These are phyloP conservation scores for Eupelmus urozonus DNA, from an alignment of 2,888 invertebrate genomes.

Conservation along the genomic window DNA sequence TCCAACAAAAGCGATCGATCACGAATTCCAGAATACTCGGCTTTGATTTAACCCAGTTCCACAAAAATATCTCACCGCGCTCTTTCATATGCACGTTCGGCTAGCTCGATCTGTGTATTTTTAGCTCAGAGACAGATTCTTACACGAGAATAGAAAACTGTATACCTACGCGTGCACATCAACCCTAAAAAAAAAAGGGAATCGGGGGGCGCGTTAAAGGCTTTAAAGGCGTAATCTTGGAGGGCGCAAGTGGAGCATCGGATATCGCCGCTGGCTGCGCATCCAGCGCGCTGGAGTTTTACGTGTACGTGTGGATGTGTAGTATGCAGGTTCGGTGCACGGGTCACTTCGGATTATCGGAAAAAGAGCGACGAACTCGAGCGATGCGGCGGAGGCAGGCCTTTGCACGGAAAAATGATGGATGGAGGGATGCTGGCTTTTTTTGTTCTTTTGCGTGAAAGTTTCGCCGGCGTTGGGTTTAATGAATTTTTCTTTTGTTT, in stretches of 20 bases:
- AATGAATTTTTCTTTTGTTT: not conserved
- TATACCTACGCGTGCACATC: too few relatives aligned
- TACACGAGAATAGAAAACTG: too few relatives aligned
- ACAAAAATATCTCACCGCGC: too few relatives aligned
- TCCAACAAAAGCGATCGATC: too few relatives aligned
- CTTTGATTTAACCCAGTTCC: too few relatives aligned
- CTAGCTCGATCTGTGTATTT: too few relatives aligned
- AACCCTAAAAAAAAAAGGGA: too few relatives aligned
- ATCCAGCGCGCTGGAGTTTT: not conserved
- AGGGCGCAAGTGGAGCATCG: conserved; percentile 4
- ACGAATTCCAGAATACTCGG: too few relatives aligned
- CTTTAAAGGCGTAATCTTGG: conserved; percentile 11
- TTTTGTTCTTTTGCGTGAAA: not conserved
- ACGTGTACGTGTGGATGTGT: not conserved
- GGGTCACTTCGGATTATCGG: conserved; percentile 35
- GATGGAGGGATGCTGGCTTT: conserved; percentile 23
- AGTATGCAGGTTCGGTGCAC: not conserved
- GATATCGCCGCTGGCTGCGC: conserved; percentile 1
- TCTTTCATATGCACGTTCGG: too few relatives aligned
- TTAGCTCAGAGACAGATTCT: too few relatives aligned
- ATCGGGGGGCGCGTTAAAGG: too few relatives aligned
- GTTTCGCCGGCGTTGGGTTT: too few relatives aligned
- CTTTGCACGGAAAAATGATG: conserved; percentile 27
- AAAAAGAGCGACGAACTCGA: not conserved
- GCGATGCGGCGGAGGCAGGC: not conserved